Conservation (phyloP, 53 echinoderm and acorn worm species). For the Echinarachnius parma region DNA sequence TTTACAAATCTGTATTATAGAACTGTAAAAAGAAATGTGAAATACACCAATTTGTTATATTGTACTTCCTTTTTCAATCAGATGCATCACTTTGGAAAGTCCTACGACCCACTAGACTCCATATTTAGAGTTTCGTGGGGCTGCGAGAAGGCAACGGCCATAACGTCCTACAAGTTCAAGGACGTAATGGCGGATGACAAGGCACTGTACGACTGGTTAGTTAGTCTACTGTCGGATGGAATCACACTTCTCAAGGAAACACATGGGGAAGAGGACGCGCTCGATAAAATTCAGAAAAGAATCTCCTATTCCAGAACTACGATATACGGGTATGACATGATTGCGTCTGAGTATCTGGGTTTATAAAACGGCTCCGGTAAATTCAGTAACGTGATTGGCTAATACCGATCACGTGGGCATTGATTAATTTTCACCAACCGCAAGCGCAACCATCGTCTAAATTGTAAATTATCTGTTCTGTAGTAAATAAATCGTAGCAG, state of each 20-base stretch:
- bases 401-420: too few relatives aligned
- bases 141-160: conserved; percentile 27
- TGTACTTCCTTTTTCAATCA: too few relatives aligned
- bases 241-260: conserved; percentile 14
- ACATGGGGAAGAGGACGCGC: conserved; percentile 9
- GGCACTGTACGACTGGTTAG: conserved; percentile 16
- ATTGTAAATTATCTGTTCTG: too few relatives aligned
- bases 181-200: conserved; percentile 46
- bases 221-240: conserved; percentile 17
- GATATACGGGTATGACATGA: conserved; percentile 45
- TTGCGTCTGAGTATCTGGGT: too few relatives aligned
- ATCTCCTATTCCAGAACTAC: conserved; percentile 25
- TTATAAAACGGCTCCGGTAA: too few relatives aligned
- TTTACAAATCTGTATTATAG: too few relatives aligned
- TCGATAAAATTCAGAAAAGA: conserved; percentile 5
- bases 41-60: too few relatives aligned
- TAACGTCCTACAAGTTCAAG: conserved; percentile 33
- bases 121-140: conserved; percentile 43
- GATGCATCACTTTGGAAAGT: conserved; percentile 19
- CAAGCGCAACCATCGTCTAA: too few relatives aligned
- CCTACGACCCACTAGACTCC: conserved; percentile 36
- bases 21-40: too few relatives aligned
- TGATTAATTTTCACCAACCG: too few relatives aligned
- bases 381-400: too few relatives aligned
- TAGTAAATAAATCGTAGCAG: too few relatives aligned